These are phyloP conservation scores for Cacoxenus indagator DNA, from an alignment of 2,888 invertebrate genomes.

Conservation along the genomic window DNA sequence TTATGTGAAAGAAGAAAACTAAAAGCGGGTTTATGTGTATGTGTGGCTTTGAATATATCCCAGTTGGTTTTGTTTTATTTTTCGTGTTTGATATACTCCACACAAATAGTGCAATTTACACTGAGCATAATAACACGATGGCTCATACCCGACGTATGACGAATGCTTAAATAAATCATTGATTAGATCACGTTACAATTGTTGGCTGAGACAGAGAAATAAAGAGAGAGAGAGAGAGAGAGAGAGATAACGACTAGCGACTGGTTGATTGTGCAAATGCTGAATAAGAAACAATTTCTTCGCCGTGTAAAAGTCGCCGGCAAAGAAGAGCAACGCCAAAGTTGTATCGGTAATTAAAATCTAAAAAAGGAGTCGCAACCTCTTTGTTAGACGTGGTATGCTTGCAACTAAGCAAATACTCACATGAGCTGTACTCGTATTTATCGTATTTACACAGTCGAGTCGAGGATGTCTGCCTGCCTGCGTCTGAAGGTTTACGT, in stretches of 20 bases:
- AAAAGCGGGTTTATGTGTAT: not conserved
- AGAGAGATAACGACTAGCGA: not conserved
- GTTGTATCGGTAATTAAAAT: constrained; percentile 65
- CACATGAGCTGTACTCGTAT: not conserved
- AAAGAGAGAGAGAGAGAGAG: not conserved
- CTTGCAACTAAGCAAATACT: constrained; percentile 12
- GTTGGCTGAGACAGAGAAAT: not conserved
- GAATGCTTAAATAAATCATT: not conserved
- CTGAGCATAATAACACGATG: not conserved
- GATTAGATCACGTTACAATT: no score
- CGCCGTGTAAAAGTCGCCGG: constrained; percentile 5
- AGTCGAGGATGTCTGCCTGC: constrained; percentile 23
- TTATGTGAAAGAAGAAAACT: not conserved
- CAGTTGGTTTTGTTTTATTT: not conserved
- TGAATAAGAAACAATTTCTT: not conserved
- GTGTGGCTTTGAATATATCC: not conserved
- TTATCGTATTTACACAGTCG: not conserved
- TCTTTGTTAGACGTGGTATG: constrained; percentile 22
- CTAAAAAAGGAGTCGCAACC: constrained; percentile 50
- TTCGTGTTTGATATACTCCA: constrained; percentile 1
- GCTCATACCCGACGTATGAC: not conserved
- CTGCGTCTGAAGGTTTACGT: not conserved
- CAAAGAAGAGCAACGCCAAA: constrained; percentile 10
- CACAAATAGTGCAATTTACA: constrained; percentile 17
- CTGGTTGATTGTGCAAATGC: not conserved